These are phyloP conservation scores for Heterodera carotae DNA, from an alignment of 1,140 invertebrate genomes.

Conservation along the genomic window DNA sequence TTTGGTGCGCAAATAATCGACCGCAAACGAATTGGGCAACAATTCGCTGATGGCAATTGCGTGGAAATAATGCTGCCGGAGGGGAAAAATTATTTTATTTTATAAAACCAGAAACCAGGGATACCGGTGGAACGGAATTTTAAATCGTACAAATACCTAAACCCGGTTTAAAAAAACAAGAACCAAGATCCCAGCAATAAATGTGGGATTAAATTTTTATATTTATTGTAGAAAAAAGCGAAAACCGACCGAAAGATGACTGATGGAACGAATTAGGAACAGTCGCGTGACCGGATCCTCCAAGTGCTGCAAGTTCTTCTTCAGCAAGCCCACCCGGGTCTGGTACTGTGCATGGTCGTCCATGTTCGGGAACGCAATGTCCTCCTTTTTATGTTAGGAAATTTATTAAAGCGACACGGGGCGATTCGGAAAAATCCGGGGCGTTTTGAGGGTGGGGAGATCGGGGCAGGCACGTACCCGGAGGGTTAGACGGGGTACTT, in stretches of 20 bases:
- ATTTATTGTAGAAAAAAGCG: too few relatives aligned
- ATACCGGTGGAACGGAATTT: too few relatives aligned
- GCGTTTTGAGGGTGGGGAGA: too few relatives aligned
- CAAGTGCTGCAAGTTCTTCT: conserved; percentile 23
- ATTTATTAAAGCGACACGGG: too few relatives aligned
- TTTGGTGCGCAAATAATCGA: conserved; percentile 39
- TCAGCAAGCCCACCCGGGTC: conserved; percentile 27
- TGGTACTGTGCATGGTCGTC: conserved; percentile 29
- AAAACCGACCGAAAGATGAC: conserved; percentile 42
- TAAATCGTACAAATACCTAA: too few relatives aligned
- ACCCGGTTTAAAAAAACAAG: too few relatives aligned
- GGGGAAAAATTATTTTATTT: conserved; percentile 4
- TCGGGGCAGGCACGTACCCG: too few relatives aligned
- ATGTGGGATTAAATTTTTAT: too few relatives aligned
- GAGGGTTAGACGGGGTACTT: too few relatives aligned
- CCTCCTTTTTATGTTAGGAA: conserved; percentile 26
- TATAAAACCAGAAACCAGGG: too few relatives aligned
- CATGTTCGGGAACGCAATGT: conserved; percentile 30
- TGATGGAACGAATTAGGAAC: conserved; percentile 30
- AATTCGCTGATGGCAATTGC: conserved; percentile 42
- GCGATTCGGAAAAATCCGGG: too few relatives aligned
- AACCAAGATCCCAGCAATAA: too few relatives aligned
- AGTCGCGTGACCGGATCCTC: conserved; percentile 26
- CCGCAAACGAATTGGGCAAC: conserved; percentile 40
- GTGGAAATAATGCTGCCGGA: conserved; percentile 47